These are phyloP conservation scores for Heliconius charithonia DNA, from an alignment of 2,888 invertebrate species.

Conservation along the genomic window DNA sequence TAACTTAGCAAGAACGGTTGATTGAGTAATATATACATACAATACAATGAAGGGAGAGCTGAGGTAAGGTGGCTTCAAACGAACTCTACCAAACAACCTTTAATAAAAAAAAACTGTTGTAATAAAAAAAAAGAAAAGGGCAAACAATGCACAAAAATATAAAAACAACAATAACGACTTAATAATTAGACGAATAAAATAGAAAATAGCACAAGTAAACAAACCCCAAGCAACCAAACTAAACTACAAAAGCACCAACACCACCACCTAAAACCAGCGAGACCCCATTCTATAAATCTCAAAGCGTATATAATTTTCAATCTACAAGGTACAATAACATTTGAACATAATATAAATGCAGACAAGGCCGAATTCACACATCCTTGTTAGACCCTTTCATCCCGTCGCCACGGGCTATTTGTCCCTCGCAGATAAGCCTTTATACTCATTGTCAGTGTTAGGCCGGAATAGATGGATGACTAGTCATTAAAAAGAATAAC, in stretches of 20 bases:
- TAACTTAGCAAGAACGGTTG: too few species aligned
- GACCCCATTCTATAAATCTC: conserved; percentile 15
- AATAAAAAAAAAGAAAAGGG: too few species aligned
- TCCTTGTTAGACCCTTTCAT: conserved; percentile 57
- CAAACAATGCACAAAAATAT: too few species aligned
- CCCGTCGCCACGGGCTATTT: conserved; percentile 57
- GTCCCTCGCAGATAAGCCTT: conserved; percentile 58
- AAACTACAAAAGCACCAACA: not conserved
- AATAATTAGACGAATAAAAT: not conserved
- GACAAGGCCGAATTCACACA: conserved; percentile 54
- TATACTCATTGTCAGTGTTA: conserved; percentile 54
- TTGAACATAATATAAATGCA: conserved; percentile 48
- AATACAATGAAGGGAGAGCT: too few species aligned
- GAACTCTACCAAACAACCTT: too few species aligned
- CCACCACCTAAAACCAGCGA: not conserved
- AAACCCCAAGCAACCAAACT: not conserved
- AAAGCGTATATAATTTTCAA: conserved; percentile 40
- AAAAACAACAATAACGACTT: too few species aligned
- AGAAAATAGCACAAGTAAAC: not conserved
- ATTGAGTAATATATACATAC: too few species aligned
- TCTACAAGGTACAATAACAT: conserved; percentile 51
- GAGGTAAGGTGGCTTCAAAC: too few species aligned
- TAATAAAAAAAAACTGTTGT: too few species aligned
- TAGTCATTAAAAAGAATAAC: conserved; percentile 47
- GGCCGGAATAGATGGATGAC: conserved; percentile 45